Base-by-base conservation (phyloP, 2,888 invertebrate species). In the Gastracanthus pulcherrimus region DNA sequence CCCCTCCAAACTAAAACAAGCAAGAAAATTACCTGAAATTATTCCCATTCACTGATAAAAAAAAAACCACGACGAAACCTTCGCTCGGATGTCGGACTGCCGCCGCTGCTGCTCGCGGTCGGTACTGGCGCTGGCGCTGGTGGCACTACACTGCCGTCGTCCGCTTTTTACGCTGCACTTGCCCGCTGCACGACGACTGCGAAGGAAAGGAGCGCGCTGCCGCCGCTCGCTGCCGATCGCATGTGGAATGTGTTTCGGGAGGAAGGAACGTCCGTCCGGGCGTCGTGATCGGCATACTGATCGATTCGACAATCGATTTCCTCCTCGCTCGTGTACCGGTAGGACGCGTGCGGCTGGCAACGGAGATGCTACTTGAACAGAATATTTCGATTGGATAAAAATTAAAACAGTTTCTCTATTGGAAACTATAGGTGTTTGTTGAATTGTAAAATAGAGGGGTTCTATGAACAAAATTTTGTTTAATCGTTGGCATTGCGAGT, bases 201-300 rank as follows among this genome's bases (percentile, higher is more conserved):
- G 88, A 88, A 89, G 89, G 72, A 84, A 84, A 87, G 87, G 89
- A 87, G 84, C 86, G 84, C 86, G 83, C 87, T 87, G 86, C 88
- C 87, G 89, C 88, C 89, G 90, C 83, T 84, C 85, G 86, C 87
- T 87, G 90, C 26, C 74, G 76, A 87, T 87, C 64, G 62, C 85
- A 80, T 82, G 88, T 87, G 89, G 90, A 90, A 90, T 90, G 89
- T 88, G 88, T 88, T 86, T 85, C 86, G 87, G 89, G 87, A 89
- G 90, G 89, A 89, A 90, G 89, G 89, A 88, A 89, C 89, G 90
- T 90, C 89, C 89, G 89, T 90, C 89, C 90, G 88, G 87, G 86
- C 83, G 75, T 76, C 89, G 88, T 88, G 91, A 87, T 86, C 87
- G 83, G 91, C 90, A 91, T 91, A 88, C 85, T 87, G 87, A 90